These are phyloP conservation scores for Trachelus troglodyta DNA, from an alignment of 2,888 invertebrate genomes.

Conservation along the genomic window DNA sequence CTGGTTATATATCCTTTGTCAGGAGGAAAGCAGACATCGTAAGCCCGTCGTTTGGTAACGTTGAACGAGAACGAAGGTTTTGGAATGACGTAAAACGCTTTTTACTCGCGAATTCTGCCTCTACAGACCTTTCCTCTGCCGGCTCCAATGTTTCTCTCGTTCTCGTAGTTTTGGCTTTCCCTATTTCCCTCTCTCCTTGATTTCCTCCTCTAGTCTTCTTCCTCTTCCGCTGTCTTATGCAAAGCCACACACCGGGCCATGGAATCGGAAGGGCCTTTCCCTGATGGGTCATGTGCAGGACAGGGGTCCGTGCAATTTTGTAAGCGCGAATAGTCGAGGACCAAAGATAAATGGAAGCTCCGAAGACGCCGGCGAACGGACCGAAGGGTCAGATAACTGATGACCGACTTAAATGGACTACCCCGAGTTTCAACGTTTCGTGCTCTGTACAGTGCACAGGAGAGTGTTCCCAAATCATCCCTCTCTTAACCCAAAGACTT, in stretches of 20 bases:
- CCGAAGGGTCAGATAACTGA: constrained; percentile 7
- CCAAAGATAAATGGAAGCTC: constrained; percentile 2
- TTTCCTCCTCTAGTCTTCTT: neutral
- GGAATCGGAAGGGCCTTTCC: constrained; percentile 9
- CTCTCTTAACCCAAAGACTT: neutral
- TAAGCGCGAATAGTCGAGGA: neutral
- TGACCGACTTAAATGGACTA: constrained; percentile 5
- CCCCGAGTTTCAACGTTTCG: neutral
- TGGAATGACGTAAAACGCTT: neutral
- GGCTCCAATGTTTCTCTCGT: neutral
- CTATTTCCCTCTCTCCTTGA: neutral
- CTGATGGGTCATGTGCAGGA: neutral
- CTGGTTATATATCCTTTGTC: constrained; percentile 30
- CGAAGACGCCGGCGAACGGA: neutral
- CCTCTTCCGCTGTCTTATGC: constrained; percentile 18
- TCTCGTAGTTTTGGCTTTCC: constrained; percentile 10
- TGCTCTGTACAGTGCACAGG: neutral
- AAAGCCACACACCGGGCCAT: constrained; percentile 17
- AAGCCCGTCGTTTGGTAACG: constrained; percentile 32
- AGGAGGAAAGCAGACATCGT: constrained; percentile 23
- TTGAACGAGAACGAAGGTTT: constrained; percentile 29
- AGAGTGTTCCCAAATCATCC: neutral
- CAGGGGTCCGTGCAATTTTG: constrained; percentile 1
- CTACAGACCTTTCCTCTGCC: neutral
- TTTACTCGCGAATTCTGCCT: neutral